Percentiles rank a stretch among this genome's conserved stretches.
These are phyloP conservation scores for Mactra quadrangularis DNA, from an alignment of 1,140 invertebrate genomes.

Conservation along the genomic window DNA sequence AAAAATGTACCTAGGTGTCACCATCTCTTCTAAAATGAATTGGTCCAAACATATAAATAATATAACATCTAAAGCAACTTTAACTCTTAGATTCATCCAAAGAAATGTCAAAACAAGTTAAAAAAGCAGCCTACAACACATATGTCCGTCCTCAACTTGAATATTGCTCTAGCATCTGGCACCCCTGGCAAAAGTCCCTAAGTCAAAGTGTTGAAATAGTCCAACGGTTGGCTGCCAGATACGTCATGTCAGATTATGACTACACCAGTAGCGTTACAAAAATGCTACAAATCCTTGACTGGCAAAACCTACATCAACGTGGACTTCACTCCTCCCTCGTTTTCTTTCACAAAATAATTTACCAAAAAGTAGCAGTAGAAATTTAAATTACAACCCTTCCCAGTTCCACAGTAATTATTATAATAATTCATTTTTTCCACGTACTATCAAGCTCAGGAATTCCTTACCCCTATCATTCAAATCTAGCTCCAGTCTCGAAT, in stretches of 20 bases:
- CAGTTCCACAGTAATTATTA: no score
- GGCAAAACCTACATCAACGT: not conserved
- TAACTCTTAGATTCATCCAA: slow-evolving; percentile 21
- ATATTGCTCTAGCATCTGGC: slow-evolving; percentile 34
- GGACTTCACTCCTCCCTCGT: not conserved
- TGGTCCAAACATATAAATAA: not conserved
- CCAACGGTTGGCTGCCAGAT: slow-evolving; percentile 18
- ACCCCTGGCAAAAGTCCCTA: slow-evolving; percentile 29
- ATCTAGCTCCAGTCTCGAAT: no score
- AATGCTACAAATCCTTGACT: not conserved
- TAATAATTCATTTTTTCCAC: no score
- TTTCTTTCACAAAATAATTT: not conserved
- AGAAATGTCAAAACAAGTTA: slow-evolving; percentile 5
- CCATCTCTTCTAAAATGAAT: not conserved
- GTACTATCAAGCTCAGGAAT: no score
- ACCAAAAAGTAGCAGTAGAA: no score
- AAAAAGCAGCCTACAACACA: slow-evolving; percentile 31
- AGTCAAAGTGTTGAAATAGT: not conserved
- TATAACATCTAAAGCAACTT: slow-evolving; percentile 5
- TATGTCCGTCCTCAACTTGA: slow-evolving; percentile 33
- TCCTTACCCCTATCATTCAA: no score
- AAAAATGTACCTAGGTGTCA: slow-evolving; percentile 5
- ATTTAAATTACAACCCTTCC: no score
- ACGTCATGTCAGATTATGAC: not conserved
- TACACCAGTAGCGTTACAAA: not conserved